A percentile compares a stretch with the other conserved stretches of the same genome.
phyloP scores from a whole-genome alignment of 2,113 vertebrate species.

The Dolichallabes microphthalmus region DNA sequence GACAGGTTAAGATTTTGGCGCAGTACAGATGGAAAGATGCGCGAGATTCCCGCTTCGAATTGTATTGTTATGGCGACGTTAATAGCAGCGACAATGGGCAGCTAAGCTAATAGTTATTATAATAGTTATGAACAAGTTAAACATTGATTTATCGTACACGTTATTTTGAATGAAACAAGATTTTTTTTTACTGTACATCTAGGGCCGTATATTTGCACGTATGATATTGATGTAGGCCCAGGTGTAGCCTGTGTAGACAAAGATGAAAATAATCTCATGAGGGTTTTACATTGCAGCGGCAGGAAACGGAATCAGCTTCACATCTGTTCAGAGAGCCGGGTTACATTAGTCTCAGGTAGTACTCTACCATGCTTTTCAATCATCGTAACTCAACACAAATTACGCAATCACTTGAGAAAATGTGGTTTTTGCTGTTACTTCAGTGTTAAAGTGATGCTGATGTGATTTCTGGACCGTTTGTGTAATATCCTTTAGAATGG shows the following conservation, averaged over 20 bases:
- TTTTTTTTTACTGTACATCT: no score
- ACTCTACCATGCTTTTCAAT: neutral
- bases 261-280: conserved; percentile 19
- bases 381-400: neutral
- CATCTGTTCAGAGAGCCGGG: conserved; percentile 1
- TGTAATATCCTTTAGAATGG: neutral
- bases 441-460: neutral
- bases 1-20: neutral
- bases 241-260: neutral
- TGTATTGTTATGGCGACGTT: conserved; percentile 43
- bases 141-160: neutral
- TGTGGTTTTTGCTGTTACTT: neutral
- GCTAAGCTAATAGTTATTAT: conserved; percentile 40
- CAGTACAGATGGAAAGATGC: conserved; percentile 3
- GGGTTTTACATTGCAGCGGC: conserved; percentile 25
- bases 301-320: conserved; percentile 1
- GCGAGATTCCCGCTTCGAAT: neutral
- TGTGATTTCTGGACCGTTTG: conserved; percentile 15
- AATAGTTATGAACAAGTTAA: neutral
- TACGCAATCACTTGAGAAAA: neutral
- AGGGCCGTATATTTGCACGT: neutral
- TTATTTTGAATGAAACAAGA: neutral
- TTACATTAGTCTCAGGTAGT: neutral
- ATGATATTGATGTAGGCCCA: neutral
- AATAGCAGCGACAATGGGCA: conserved; percentile 32